Evolutionary conservation across 2,888 invertebrate genomes (phyloP).

Genomic region (Aradus depressus): DNA sequence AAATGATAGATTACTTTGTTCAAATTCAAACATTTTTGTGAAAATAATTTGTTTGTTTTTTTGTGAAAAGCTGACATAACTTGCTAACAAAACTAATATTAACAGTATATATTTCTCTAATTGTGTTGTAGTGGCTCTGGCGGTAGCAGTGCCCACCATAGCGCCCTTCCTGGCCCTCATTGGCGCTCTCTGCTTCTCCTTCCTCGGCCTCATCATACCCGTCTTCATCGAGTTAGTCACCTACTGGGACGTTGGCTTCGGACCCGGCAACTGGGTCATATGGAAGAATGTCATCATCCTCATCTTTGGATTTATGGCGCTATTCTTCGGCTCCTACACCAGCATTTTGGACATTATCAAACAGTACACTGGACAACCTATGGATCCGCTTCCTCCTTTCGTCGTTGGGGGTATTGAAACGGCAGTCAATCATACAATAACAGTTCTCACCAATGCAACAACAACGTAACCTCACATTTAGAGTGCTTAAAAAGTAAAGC

Average conservation of each 20-base stretch:
- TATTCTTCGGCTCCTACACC: constrained; percentile 66
- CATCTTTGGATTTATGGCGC: constrained; percentile 64
- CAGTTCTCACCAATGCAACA: too few relatives aligned
- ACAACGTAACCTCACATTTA: too few relatives aligned
- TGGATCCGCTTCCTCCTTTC: constrained; percentile 10
- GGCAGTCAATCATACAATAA: neutral
- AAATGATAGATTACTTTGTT: too few relatives aligned
- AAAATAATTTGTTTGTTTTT: too few relatives aligned
- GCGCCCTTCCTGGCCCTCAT: constrained; percentile 83
- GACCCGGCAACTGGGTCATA: constrained; percentile 56
- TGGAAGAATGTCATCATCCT: constrained; percentile 67
- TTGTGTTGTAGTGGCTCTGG: constrained; percentile 48
- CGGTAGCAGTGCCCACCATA: constrained; percentile 77
- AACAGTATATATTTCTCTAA: constrained; percentile 6
- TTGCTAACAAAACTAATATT: too few relatives aligned
- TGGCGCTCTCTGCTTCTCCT: constrained; percentile 86
- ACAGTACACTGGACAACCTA: constrained; percentile 31
- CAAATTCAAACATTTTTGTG: too few relatives aligned
- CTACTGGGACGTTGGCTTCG: constrained; percentile 74
- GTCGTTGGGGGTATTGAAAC: neutral
- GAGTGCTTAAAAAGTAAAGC: too few relatives aligned
- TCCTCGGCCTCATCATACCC: constrained; percentile 79
- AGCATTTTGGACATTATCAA: constrained; percentile 50
- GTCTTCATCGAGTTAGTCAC: constrained; percentile 74
- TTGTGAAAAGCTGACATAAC: too few relatives aligned